Conservation (phyloP, 1,140 invertebrate genomes). For the Meloidogyne chitwoodi region DNA sequence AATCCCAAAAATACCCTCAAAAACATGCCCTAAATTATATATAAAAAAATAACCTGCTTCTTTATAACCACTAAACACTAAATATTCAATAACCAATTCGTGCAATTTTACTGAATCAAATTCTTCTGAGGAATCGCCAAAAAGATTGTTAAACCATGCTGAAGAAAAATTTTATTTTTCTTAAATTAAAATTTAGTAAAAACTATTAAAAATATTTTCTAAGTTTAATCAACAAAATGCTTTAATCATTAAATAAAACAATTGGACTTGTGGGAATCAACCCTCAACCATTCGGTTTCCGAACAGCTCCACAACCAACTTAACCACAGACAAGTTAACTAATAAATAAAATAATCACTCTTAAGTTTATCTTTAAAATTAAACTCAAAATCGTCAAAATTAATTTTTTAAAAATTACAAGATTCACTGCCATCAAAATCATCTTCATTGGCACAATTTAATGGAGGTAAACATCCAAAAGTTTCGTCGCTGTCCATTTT, state of each 20-base stretch:
- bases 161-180: constrained; percentile 13
- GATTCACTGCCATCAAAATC: constrained; percentile 5
- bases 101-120: constrained; percentile 36
- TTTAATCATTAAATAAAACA: no score
- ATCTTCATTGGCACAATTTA: constrained; percentile 15
- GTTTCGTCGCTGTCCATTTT: constrained; percentile 15
- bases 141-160: constrained; percentile 40
- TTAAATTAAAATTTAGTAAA: no score
- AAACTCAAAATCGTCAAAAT: background rate
- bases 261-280: no score
- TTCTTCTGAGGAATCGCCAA: constrained; percentile 26
- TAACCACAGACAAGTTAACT: no score
- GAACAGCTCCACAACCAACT: no score
- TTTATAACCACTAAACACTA: constrained; percentile 36
- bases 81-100: constrained; percentile 41
- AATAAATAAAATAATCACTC: no score
- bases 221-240: no score
- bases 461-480: constrained; percentile 2
- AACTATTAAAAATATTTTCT: constrained; percentile 9
- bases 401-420: background rate
- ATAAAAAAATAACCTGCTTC: constrained; percentile 20
- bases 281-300: no score
- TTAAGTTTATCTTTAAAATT: no score
- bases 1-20: no score
- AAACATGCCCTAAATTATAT: background rate